Base-by-base conservation (phyloP, 2,797 vertebrate species). In the Loriculus beryllinus region DNA sequence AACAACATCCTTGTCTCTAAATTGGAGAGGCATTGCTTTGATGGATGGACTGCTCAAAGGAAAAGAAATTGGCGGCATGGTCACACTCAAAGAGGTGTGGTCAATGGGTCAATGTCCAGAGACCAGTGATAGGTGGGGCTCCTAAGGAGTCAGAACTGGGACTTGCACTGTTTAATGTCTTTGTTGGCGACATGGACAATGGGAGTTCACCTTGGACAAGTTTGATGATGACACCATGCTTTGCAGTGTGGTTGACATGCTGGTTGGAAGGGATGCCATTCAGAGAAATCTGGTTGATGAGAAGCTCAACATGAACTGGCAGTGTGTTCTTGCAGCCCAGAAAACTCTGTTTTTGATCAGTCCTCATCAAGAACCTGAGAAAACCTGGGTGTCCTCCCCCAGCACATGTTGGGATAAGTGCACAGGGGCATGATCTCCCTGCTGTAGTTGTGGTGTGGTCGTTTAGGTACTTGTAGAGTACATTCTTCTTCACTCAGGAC, bases 401-500 rank as follows among this genome's bases (percentile, higher is more conserved):
- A 40, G 8, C 4, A 71, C 14, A 7, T 17, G 6, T 6, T 76
- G 31, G 15, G 3, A 16, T 18, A 37, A 4, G 12, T 20, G 8
- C 11, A 72, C 20, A 56, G 33, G 16, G 52, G 19, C 12, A 47
- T 35, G 26, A 43, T 60, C 3, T 84, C 42, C 16, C 21, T n/a
- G 6, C 12, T 51, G 16, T 23, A 70, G 8, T n/a, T 64, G 13
- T 25, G 9, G 5, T 65, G 17, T 4, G 2, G 4, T 40, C 13
- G 20, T 26, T 31, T 47, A 14, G 19, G 9, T 21, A 45, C 13
- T 52, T 20, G 3, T 15, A 77, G 7, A 10, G 9, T 28, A 16
- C 1, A 12, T 19, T 54, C 77, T 42, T 70, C 49, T 51, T 70
- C 35, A 70, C 12, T 86, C 0, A 0, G 6, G 6, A 11, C 18